Evolutionary conservation across 1,140 invertebrate genomes (phyloP).

Genomic region (Heliconius himera): DNA sequence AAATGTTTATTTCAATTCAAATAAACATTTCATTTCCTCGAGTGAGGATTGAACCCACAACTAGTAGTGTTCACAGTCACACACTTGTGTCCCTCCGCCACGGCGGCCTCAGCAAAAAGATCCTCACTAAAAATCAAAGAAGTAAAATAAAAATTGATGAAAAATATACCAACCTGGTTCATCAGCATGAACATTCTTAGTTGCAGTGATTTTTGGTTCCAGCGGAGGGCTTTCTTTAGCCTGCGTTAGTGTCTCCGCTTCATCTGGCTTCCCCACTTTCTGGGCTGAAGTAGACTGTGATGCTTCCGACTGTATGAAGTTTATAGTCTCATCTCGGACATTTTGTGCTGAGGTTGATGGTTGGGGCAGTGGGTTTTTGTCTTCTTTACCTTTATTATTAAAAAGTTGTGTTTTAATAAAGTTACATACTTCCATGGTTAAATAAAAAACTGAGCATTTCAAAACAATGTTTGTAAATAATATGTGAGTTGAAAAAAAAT

Average conservation of each 20-base stretch:
- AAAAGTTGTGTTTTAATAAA: no score
- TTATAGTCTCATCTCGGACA: constrained; percentile 54
- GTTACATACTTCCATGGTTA: no score
- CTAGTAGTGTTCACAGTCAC: no score
- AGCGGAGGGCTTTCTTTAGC: neutral
- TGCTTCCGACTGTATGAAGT: constrained; percentile 53
- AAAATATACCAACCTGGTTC: constrained; percentile 22
- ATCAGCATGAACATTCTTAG: constrained; percentile 11
- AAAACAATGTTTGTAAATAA: no score
- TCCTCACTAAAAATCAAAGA: neutral
- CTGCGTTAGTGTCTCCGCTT: neutral
- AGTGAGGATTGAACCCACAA: no score
- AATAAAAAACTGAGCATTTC: no score
- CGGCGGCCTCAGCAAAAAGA: no score
- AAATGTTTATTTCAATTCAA: no score
- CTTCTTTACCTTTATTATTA: constrained; percentile 25
- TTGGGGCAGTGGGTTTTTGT: constrained; percentile 24
- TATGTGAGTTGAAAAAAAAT: no score
- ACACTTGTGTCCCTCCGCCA: no score
- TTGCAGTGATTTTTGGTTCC: constrained; percentile 16
- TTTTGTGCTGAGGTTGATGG: constrained; percentile 63
- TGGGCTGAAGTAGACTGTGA: constrained; percentile 22
- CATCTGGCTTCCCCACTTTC: neutral
- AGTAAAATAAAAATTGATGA: neutral
- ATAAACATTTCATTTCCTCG: no score